phyloP scores from a whole-genome alignment of 2,888 invertebrate genomes.

The Eucriotettix oculatus region DNA sequence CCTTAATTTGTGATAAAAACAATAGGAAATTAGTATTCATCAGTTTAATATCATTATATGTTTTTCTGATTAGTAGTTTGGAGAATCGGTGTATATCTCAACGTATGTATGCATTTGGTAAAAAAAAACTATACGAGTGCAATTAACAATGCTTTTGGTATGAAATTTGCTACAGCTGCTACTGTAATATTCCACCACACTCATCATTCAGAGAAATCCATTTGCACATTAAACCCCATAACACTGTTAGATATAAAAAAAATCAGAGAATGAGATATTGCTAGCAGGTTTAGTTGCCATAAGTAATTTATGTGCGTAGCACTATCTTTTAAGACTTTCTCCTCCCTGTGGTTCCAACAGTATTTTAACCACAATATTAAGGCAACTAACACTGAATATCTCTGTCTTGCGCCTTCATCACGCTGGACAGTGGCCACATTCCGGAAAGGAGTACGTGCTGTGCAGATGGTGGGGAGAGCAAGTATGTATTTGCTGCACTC shows the following conservation, averaged over 20 bases:
- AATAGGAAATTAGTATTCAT: too few relatives aligned
- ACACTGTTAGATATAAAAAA: too few relatives aligned
- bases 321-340: too few relatives aligned
- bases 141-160: neutral
- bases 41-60: too few relatives aligned
- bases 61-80: neutral
- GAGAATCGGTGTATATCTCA: neutral
- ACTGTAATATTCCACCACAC: neutral
- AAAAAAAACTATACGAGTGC: neutral
- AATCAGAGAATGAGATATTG: too few relatives aligned
- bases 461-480: conserved; percentile 96
- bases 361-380: too few relatives aligned
- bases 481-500: conserved; percentile 56
- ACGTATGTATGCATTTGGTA: neutral
- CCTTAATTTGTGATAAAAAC: too few relatives aligned
- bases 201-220: too few relatives aligned
- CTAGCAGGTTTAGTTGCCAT: too few relatives aligned
- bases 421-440: conserved; percentile 82
- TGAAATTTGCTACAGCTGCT: neutral
- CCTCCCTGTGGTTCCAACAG: too few relatives aligned
- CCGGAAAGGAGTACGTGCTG: conserved; percentile 99
- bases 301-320: too few relatives aligned
- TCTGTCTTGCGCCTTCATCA: conserved; percentile 6
- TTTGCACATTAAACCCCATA: too few relatives aligned
- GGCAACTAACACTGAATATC: conserved; percentile 3